Evolutionary conservation across 2,888 invertebrate genomes (phyloP), one percentile per base, ranked within the genome.

Genomic region (Arctia plantaginis): DNA sequence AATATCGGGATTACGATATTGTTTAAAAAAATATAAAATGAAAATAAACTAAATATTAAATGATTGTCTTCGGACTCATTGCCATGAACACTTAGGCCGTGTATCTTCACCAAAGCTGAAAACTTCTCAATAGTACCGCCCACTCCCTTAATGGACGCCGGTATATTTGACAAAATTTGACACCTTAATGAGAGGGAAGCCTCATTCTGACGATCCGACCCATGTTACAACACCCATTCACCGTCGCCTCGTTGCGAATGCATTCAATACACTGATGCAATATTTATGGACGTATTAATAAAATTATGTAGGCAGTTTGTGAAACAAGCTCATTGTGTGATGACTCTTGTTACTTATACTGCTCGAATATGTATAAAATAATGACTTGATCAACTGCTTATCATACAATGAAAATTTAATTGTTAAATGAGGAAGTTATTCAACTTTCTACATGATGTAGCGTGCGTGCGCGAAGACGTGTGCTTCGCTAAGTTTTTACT

Each of bases 121-220:
- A 89, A 88, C 85, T 88, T 87, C 83, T 86, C 88, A 89, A 89
- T 88, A 85, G 87, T 84, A 79, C 90, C 93, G 91, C 94, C 93
- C 86, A 85, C 86, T 82, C 89, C 87, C 88, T 90, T 93, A 94
- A 94, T 94, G 94, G 93, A 92, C 80, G 85, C 85, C 79, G 89
- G 83, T 86, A 88, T 90, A 89, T 92, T 94, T 93, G 93, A 94
- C 94, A 93, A 94, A 91, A 91, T 91, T 91, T 91, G 94, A 94
- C 94, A 92, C 86, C 73, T 86, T 94, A 94, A 94, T 94, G 79
- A 93, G 89, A 86, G 91, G 85, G 90, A 86, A 87, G 87, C 79
- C 76, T 72, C 55, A 35, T 51, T 66, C 65, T 74, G 77, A 77
- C 76, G 67, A 66, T 55, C 77, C 72, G 71, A 72, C 77, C 71